Conservation (phyloP, 2,797 vertebrate genomes). For the Acanthornis magna region DNA sequence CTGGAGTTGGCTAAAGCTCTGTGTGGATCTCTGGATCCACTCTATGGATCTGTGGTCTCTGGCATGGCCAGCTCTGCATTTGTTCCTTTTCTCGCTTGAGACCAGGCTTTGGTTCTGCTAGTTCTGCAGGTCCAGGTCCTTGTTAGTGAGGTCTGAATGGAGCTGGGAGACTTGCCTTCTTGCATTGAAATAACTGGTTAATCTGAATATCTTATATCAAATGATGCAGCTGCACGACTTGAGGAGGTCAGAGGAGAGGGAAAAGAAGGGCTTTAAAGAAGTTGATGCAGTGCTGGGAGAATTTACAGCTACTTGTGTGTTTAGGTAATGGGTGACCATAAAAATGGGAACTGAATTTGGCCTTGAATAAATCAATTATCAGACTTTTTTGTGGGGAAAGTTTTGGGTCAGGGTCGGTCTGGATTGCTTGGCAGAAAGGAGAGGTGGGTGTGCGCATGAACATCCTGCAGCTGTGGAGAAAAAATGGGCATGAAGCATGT, state of each 20-base stretch:
- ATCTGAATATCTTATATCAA: not conserved
- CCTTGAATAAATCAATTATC: slow-evolving; percentile 3
- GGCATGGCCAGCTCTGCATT: not conserved
- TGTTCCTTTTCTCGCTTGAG: not conserved
- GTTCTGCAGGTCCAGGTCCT: not conserved
- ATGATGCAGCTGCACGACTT: not conserved
- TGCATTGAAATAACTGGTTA: not conserved
- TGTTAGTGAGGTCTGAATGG: not conserved
- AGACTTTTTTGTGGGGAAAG: not conserved
- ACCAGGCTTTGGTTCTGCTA: not conserved
- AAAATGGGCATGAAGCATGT: not conserved
- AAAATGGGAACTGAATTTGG: not conserved
- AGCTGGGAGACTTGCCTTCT: not conserved
- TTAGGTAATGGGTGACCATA: not conserved
- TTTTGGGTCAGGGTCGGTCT: not conserved
- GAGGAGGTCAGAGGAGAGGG: not conserved
- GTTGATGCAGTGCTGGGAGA: not conserved
- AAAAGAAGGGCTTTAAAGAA: not conserved
- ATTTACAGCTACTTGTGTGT: not conserved
- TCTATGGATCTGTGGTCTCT: not conserved
- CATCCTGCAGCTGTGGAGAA: rapidly evolving
- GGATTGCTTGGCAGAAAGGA: not conserved
- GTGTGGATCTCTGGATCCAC: not conserved
- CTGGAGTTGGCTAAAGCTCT: not conserved
- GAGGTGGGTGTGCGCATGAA: not conserved